Evolutionary conservation across 2,797 vertebrate species (phyloP).

Genomic region (Myotis daubentonii): DNA sequence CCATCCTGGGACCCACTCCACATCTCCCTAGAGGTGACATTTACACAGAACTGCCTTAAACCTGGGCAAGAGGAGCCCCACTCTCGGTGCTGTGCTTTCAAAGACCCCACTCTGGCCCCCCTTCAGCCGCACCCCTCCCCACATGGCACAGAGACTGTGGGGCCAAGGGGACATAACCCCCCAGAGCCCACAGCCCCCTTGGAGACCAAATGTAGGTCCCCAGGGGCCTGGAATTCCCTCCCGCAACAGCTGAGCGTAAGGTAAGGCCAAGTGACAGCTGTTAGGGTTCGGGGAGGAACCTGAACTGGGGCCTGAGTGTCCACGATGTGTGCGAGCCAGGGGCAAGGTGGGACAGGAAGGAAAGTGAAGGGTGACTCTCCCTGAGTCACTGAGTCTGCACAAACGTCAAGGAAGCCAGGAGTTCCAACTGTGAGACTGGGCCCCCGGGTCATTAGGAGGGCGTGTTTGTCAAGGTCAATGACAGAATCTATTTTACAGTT

Average conservation of each 20-base stretch:
- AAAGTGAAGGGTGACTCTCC: background rate
- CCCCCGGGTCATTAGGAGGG: background rate
- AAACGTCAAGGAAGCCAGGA: background rate
- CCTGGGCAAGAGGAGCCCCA: background rate
- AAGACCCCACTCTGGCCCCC: too few species aligned
- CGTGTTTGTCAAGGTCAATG: background rate
- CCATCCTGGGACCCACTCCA: background rate
- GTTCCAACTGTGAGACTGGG: background rate
- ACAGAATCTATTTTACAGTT: background rate
- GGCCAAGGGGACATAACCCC: background rate
- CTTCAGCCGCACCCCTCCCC: background rate
- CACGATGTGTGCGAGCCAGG: background rate
- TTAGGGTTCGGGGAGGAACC: background rate
- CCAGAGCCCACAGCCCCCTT: background rate
- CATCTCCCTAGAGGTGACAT: background rate
- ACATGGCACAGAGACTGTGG: background rate
- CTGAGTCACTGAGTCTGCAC: background rate
- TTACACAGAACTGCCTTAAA: background rate
- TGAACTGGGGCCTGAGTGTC: background rate
- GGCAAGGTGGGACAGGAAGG: background rate
- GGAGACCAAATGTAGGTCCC: fast-evolving
- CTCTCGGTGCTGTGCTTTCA: background rate
- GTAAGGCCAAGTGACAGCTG: background rate
- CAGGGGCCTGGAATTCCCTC: background rate
- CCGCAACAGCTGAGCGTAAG: background rate